A percentile compares a stretch with the other conserved stretches of the same genome.
Evolutionary conservation across 2,888 invertebrate genomes (phyloP).

Genomic region (Omphaloscelis lunosa): DNA sequence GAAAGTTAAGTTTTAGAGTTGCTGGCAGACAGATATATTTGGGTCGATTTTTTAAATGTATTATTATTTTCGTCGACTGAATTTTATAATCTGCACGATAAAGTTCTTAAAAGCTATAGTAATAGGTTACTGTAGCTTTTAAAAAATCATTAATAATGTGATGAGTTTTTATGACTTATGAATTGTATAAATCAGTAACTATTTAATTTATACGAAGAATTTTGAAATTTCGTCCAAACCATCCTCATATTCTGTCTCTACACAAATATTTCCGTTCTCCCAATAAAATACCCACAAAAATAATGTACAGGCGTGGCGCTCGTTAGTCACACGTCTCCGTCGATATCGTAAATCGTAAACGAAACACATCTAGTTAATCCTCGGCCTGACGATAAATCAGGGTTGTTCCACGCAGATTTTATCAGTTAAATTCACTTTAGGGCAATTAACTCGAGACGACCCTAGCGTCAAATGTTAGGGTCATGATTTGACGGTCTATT

Average conservation of each 20-base stretch:
- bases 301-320: constrained; percentile 4
- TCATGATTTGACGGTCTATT: constrained; percentile 36
- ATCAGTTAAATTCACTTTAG: constrained; percentile 77
- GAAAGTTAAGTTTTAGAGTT: neutral
- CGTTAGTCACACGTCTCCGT: constrained; percentile 45
- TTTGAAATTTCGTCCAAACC: neutral
- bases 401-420: constrained; percentile 70
- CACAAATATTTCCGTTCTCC: neutral
- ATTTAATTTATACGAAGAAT: neutral
- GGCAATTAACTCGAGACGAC: constrained; percentile 68
- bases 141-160: too few relatives aligned
- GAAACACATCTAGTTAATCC: constrained; percentile 65
- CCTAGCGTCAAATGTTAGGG: constrained; percentile 28
- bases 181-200: neutral
- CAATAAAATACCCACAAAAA: constrained; percentile 21
- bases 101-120: neutral
- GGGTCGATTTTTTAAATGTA: neutral
- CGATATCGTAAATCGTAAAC: constrained; percentile 57
- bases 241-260: neutral
- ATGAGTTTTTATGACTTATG: too few relatives aligned
- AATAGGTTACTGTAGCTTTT: too few relatives aligned
- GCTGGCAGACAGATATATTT: neutral
- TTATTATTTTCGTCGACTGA: neutral
- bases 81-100: neutral
- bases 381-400: constrained; percentile 70